Percentiles rank a stretch among this genome's conserved stretches.
Evolutionary conservation across 23 tunicate genomes (phyloP).

Genomic region (Clavelina lepadiformis): DNA sequence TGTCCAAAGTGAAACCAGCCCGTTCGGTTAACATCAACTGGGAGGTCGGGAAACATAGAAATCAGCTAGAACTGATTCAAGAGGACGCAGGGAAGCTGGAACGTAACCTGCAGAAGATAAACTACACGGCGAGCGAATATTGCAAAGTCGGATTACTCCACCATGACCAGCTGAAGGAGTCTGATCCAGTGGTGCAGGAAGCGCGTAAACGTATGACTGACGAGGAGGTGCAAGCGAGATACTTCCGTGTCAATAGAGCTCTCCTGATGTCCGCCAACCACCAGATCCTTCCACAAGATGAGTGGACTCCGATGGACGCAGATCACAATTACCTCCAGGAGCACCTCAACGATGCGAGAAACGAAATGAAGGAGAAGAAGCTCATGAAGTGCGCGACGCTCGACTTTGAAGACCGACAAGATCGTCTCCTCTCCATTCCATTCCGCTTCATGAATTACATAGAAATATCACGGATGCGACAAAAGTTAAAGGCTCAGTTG

Average conservation of each 20-base stretch:
- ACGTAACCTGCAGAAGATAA: slow-evolving; percentile 15
- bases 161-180: slow-evolving; percentile 48
- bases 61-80: slow-evolving; percentile 44
- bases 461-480: slow-evolving; percentile 23
- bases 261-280: slow-evolving; percentile 41
- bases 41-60: slow-evolving; percentile 44
- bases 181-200: slow-evolving; percentile 14
- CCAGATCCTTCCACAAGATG: slow-evolving; percentile 55
- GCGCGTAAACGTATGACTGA: slow-evolving; percentile 65
- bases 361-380: slow-evolving; percentile 37
- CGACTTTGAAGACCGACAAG: slow-evolving; percentile 49
- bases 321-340: slow-evolving; percentile 55
- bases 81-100: slow-evolving; percentile 23
- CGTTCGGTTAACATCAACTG: slow-evolving; percentile 54
- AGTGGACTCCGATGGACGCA: slow-evolving; percentile 91
- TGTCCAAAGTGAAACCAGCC: slow-evolving; percentile 13
- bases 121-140: slow-evolving; percentile 35
- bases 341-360: slow-evolving; percentile 15
- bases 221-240: slow-evolving; percentile 38
- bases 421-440: slow-evolving; percentile 38
- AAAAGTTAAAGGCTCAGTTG: slow-evolving; percentile 9
- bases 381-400: slow-evolving; percentile 56
- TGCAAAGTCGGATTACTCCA: slow-evolving; percentile 60
- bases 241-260: slow-evolving; percentile 48
- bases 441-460: slow-evolving; percentile 46